Evolutionary conservation across 2,113 vertebrate genomes (phyloP).

Genomic region (Hippocampus comes): DNA sequence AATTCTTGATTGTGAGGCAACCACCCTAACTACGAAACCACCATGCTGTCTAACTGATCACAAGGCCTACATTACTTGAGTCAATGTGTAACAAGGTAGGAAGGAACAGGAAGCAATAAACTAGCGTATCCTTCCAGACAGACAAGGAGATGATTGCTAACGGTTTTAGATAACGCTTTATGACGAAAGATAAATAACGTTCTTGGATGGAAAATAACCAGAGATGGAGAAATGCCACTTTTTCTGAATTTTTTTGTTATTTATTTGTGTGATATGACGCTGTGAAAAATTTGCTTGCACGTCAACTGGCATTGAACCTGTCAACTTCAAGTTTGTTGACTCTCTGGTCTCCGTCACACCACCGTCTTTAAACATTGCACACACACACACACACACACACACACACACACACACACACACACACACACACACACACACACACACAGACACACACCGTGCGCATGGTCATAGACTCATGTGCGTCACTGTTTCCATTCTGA

Average conservation of each 20-base stretch:
- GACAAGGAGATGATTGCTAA: slow-evolving; percentile 19
- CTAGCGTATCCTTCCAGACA: neutral
- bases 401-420: too few relatives aligned
- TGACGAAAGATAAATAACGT: neutral
- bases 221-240: neutral
- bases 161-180: slow-evolving; percentile 14
- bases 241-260: neutral
- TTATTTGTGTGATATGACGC: neutral
- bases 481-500: slow-evolving; percentile 55
- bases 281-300: neutral
- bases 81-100: neutral
- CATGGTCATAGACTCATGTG: neutral
- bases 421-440: too few relatives aligned
- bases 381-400: neutral
- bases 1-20: neutral
- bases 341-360: slow-evolving; percentile 11
- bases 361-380: neutral
- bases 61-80: neutral
- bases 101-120: slow-evolving; percentile 16
- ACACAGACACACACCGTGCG: neutral
- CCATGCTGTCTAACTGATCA: neutral
- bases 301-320: slow-evolving; percentile 17
- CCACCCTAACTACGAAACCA: neutral
- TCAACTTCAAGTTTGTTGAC: slow-evolving; percentile 30
- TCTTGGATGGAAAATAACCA: neutral